A percentile compares a stretch with the other conserved stretches of the same genome.
Conservation (phyloP, 2,797 vertebrate species). For the Etheostoma perlongum region DNA sequence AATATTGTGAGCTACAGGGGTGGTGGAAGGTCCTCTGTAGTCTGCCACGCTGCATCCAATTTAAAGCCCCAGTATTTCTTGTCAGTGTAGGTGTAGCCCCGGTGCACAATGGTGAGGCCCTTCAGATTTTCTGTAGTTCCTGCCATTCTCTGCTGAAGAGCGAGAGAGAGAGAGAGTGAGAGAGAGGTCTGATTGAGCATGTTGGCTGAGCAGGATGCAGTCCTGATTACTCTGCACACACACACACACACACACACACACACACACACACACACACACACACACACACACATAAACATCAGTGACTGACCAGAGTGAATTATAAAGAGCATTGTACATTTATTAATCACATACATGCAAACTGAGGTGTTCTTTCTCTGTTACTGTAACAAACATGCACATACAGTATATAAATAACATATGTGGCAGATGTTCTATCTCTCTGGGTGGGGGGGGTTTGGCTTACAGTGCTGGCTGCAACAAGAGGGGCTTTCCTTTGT, state of each 20-base stretch:
- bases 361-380: no score
- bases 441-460: constrained; percentile 15
- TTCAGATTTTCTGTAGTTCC: constrained; percentile 18
- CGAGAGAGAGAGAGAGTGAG: constrained; percentile 5
- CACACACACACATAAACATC: constrained; percentile 16
- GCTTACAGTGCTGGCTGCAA: constrained; percentile 54
- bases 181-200: constrained; percentile 66
- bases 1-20: no score
- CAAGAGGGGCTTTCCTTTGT: constrained; percentile 68
- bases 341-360: no score
- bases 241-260: constrained; percentile 18
- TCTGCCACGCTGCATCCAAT: not conserved
- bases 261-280: no score
- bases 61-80: not conserved
- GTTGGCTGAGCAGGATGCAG: constrained; percentile 73
- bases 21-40: not conserved
- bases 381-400: not conserved
- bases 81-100: not conserved
- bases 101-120: not conserved
- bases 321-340: no score
- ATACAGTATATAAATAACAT: constrained; percentile 10
- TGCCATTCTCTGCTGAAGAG: constrained; percentile 34
- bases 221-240: constrained; percentile 66
- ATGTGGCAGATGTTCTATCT: constrained; percentile 57
- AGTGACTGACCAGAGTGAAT: no score